Base-by-base conservation (phyloP, 2,797 vertebrate genomes). In the Sebastes diploproa region DNA sequence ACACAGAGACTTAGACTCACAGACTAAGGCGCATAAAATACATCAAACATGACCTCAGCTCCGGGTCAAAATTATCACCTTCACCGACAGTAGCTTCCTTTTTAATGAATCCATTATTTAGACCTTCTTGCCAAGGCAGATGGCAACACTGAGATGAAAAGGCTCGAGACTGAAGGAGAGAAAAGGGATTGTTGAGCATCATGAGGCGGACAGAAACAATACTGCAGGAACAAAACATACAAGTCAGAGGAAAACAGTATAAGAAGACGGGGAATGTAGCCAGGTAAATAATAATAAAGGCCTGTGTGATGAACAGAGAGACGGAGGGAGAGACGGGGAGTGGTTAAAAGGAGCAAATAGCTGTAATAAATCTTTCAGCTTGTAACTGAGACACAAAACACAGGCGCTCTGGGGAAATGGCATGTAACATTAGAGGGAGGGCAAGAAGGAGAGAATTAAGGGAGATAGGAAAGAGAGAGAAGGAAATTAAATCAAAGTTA, bases 291-390 rank as follows among this genome's bases (percentile, higher is more conserved):
- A 74, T 20, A 20, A 1, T 58, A 12, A 38, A 34, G 16, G 34
- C 63, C 56, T 22, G 38, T 18, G 34, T 16, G 85, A 86, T 34
- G 72, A 81, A 84, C 74, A 27, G 66, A 59, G 1, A 63, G 80
- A 71, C 52, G 1, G 60, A 77, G 50, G 6, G 38, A 80, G 72
- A 62, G 34, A 80, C 6, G 1, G 34, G 3, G n/a, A 66, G 11
- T 1, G 60, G 63, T 73, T 73, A 56, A 86, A 73, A 72, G 14
- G 66, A 86, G 85, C 84, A 88, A 85, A 80, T 62, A 62, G 83
- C 16, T 66, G 72, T n/a, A 85, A 90, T 91, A 82, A 80, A 88
- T 86, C 78, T 86, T 83, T 86, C 71, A 85, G 73, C 34, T 80
- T 72, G 74, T 80, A 76, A 70, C 60, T 6, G 68, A 86, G 54